These are phyloP conservation scores for Sphyrna mokarran DNA, from an alignment of 2,113 vertebrate species.

Conservation along the genomic window DNA sequence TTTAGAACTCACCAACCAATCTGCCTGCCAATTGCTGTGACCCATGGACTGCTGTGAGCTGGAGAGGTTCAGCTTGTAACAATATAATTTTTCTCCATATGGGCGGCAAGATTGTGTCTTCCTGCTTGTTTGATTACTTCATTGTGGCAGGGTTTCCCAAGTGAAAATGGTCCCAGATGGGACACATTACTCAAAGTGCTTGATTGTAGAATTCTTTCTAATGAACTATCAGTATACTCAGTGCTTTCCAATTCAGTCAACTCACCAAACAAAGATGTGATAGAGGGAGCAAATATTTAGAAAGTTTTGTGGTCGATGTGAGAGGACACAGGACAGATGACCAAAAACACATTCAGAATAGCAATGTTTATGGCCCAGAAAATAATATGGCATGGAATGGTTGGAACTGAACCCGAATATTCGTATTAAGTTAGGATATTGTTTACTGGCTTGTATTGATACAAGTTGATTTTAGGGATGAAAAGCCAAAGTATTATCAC, in stretches of 20 bases:
- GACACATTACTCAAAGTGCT: slow-evolving; percentile 36
- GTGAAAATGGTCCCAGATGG: slow-evolving; percentile 34
- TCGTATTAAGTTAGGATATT: neutral
- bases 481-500: neutral
- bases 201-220: slow-evolving; percentile 31
- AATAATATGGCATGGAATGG: neutral
- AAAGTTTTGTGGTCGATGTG: neutral
- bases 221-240: slow-evolving; percentile 6
- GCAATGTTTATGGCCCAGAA: neutral
- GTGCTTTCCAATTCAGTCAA: neutral
- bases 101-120: slow-evolving; percentile 33
- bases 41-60: slow-evolving; percentile 22
- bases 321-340: neutral
- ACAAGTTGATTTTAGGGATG: neutral
- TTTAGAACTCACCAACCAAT: neutral
- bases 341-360: neutral
- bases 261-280: slow-evolving; percentile 8
- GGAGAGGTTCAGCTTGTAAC: slow-evolving; percentile 31
- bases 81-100: slow-evolving; percentile 35
- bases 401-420: neutral
- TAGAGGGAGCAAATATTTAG: neutral
- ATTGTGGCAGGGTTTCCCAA: slow-evolving; percentile 33
- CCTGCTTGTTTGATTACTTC: slow-evolving; percentile 37
- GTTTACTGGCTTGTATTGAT: neutral
- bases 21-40: slow-evolving; percentile 24